A percentile compares a stretch with the other conserved stretches of the same genome.
Conservation (phyloP, 2,113 vertebrate species). For the Hydrolagus affinis region DNA sequence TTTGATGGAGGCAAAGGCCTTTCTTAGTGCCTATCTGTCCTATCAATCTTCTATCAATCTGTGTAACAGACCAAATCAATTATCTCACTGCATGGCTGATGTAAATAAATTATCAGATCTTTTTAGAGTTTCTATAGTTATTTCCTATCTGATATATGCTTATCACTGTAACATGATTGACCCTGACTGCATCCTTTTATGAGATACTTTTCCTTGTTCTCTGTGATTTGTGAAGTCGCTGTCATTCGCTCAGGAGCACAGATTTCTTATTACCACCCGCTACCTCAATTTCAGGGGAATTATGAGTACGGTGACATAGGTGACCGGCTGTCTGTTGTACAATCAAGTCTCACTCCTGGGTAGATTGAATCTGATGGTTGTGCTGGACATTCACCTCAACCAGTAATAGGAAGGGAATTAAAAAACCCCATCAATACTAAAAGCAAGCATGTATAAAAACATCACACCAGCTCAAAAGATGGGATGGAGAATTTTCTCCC, state of each 20-base stretch:
- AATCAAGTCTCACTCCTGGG: not conserved
- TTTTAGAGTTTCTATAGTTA: not conserved
- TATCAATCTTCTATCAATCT: not conserved
- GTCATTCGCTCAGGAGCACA: not conserved
- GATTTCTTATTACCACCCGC: not conserved
- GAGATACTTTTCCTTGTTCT: not conserved
- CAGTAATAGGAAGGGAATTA: not conserved
- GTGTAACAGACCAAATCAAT: not conserved
- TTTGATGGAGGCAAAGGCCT: not conserved
- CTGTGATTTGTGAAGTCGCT: not conserved
- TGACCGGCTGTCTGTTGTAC: not conserved
- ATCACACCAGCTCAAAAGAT: not conserved
- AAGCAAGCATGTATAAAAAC: not conserved
- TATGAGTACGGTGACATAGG: not conserved
- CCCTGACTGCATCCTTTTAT: conserved; percentile 4
- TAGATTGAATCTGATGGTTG: not conserved
- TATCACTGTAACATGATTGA: conserved; percentile 3
- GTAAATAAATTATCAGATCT: fast-evolving
- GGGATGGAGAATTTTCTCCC: not conserved
- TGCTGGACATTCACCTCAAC: not conserved
- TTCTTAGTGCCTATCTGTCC: not conserved
- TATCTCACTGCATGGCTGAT: conserved; percentile 7
- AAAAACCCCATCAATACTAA: not conserved
- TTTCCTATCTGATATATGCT: not conserved
- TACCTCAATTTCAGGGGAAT: conserved; percentile 24